A percentile compares a stretch with the other conserved stretches of the same genome.
phyloP scores from a whole-genome alignment of 2,113 vertebrate species.

The Martes martes region DNA sequence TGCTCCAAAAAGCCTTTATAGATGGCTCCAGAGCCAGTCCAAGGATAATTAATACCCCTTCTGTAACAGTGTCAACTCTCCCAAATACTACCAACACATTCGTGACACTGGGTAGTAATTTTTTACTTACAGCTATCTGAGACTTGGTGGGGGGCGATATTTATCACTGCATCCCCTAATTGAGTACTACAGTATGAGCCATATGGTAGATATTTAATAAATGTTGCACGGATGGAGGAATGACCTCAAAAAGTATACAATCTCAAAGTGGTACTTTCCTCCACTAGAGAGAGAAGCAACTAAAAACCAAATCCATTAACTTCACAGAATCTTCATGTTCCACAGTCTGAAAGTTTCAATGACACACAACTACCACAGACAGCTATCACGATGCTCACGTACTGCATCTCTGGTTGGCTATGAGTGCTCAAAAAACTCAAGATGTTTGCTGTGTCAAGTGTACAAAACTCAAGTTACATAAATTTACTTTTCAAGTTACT shows the following conservation, averaged over 20 bases:
- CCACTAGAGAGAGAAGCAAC: neutral
- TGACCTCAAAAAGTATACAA: neutral
- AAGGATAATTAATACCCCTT: neutral
- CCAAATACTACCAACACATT: neutral
- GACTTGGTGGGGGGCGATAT: neutral
- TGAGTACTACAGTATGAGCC: neutral
- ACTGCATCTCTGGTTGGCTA: neutral
- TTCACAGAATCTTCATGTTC: neutral
- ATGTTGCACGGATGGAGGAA: neutral
- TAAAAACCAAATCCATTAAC: neutral
- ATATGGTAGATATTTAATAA: neutral
- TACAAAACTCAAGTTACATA: conserved; percentile 11
- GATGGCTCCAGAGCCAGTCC: neutral
- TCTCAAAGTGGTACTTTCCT: neutral
- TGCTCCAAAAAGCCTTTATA: neutral
- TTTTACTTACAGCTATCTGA: neutral
- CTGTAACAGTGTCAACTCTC: neutral
- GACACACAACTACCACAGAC: neutral
- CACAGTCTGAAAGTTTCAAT: neutral
- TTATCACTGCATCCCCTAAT: neutral
- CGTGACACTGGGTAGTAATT: neutral
- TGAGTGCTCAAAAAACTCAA: neutral
- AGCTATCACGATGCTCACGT: neutral
- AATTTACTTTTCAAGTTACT: conserved; percentile 22
- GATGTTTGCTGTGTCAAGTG: neutral